These are phyloP conservation scores for Sphaerodactylus townsendi DNA, from an alignment of 2,113 vertebrate species.

Conservation along the genomic window DNA sequence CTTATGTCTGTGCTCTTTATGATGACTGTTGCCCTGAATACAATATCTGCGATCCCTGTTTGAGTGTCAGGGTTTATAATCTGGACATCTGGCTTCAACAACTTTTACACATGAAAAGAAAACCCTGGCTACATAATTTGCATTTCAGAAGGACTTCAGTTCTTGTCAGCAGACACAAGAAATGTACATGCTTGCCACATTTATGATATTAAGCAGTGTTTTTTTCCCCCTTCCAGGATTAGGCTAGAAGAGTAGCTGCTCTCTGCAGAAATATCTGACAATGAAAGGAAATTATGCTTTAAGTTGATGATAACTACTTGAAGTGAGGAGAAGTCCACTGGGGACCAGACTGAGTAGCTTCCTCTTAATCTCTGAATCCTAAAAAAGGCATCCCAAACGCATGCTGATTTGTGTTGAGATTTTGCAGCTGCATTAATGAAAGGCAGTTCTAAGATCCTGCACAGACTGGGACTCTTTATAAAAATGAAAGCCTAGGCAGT, in stretches of 20 bases:
- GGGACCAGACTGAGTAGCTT: neutral
- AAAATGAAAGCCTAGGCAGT: neutral
- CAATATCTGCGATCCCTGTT: neutral
- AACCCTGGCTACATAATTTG: neutral
- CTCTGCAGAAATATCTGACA: conserved; percentile 1
- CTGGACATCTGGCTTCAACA: neutral
- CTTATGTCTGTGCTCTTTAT: neutral
- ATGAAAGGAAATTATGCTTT: conserved; percentile 20
- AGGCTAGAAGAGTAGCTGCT: neutral
- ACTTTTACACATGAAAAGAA: neutral
- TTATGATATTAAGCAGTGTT: conserved; percentile 1
- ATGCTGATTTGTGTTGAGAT: neutral
- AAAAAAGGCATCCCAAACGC: neutral
- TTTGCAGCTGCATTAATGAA: neutral
- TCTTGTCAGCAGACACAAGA: conserved; percentile 6
- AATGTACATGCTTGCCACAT: neutral
- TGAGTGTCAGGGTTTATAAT: neutral
- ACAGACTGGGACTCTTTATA: neutral
- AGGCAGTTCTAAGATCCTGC: neutral
- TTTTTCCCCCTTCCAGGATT: neutral
- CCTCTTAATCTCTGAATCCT: conserved; percentile 17
- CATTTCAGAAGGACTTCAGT: conserved; percentile 20
- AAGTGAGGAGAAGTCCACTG: neutral
- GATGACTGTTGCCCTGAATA: neutral
- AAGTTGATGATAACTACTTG: neutral